Percentiles rank a stretch among this genome's conserved stretches.
Conservation (phyloP, 2,797 vertebrate genomes). For the Hydrophis major region DNA sequence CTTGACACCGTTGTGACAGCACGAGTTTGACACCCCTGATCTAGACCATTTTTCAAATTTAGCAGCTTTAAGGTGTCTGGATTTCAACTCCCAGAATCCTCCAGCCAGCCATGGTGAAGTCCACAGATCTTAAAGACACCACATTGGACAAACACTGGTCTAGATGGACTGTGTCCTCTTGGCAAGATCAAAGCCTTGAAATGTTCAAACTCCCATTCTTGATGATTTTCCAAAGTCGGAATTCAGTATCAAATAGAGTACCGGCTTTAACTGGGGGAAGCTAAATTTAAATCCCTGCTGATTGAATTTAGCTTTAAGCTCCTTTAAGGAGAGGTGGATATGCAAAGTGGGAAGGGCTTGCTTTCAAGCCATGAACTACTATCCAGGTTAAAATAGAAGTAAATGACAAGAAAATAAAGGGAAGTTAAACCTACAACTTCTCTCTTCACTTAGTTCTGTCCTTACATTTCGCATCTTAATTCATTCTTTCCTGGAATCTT, state of each 20-base stretch:
- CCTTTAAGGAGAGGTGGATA: neutral
- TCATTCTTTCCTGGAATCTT: neutral
- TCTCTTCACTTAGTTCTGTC: neutral
- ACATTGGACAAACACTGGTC: neutral
- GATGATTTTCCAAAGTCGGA: neutral
- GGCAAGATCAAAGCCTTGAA: neutral
- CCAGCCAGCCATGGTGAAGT: neutral
- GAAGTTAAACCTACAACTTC: neutral
- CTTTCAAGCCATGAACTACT: neutral
- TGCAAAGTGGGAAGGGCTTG: neutral
- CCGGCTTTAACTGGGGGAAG: neutral
- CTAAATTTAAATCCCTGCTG: neutral
- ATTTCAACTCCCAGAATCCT: neutral
- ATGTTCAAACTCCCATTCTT: neutral
- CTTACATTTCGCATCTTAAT: neutral
- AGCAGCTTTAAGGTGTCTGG: neutral
- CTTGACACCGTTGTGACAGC: rapidly evolving
- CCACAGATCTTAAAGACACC: neutral
- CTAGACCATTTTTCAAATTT: neutral
- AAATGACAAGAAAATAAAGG: neutral
- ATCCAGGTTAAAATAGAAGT: neutral
- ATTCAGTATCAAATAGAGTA: neutral
- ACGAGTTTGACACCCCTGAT: neutral
- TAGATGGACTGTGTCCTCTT: too few species aligned
- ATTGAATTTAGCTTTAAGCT: neutral